phyloP scores from a whole-genome alignment of 64 coral and sea anemone genomes.

The Anthopleura sola region DNA sequence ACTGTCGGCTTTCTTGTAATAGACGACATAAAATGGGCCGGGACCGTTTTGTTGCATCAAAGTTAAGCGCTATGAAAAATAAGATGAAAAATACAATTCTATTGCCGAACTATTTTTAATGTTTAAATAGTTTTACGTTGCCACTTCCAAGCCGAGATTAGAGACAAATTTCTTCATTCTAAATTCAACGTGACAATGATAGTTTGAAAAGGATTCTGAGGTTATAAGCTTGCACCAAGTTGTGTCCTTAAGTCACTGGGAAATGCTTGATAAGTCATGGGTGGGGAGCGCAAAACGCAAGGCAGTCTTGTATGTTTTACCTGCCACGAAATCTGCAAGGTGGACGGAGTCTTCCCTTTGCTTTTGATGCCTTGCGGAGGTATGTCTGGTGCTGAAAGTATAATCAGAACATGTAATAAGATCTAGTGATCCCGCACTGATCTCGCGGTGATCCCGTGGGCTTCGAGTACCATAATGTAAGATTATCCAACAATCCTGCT shows the following conservation, averaged over 20 bases:
- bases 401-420: background rate
- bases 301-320: background rate
- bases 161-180: too few species aligned
- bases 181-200: too few species aligned
- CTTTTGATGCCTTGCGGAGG: conserved; percentile 19
- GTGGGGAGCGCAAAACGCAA: background rate
- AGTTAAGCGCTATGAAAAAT: conserved; percentile 14
- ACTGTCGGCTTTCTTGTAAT: conserved; percentile 52
- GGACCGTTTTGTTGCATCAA: conserved; percentile 71
- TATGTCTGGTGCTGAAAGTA: conserved; percentile 19
- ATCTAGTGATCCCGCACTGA: background rate
- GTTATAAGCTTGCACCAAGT: too few species aligned
- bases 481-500: too few species aligned
- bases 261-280: too few species aligned
- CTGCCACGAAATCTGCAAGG: conserved; percentile 42
- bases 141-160: too few species aligned
- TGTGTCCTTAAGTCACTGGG: too few species aligned
- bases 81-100: background rate
- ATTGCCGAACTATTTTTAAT: background rate
- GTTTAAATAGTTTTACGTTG: background rate
- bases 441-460: background rate
- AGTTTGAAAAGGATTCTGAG: too few species aligned
- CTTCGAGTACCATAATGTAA: too few species aligned
- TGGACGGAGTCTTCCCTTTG: conserved; percentile 13
- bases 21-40: conserved; percentile 68